phyloP scores from a whole-genome alignment of 2,113 vertebrate species.

The Sterrhoptilus dennistouni region DNA sequence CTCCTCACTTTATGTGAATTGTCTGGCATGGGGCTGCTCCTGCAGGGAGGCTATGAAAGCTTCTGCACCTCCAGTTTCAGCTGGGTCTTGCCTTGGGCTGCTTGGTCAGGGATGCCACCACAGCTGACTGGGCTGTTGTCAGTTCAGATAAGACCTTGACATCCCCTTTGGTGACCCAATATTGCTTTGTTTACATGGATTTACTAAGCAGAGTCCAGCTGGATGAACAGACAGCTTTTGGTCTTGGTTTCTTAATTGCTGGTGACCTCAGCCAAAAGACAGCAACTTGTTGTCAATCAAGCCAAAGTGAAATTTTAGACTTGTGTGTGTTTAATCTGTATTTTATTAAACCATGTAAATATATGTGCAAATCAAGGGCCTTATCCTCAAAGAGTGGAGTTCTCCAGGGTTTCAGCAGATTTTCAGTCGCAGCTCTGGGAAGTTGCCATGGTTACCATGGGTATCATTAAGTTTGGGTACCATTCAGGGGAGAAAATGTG shows the following conservation, averaged over 20 bases:
- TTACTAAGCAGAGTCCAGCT: background rate
- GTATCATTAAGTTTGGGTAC: background rate
- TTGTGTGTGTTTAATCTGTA: background rate
- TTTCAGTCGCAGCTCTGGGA: background rate
- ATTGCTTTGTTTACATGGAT: background rate
- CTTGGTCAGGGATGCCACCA: background rate
- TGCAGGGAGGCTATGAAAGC: background rate
- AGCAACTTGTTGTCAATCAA: background rate
- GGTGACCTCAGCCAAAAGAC: background rate
- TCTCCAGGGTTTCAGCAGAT: background rate
- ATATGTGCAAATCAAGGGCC: background rate
- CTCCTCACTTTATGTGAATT: background rate
- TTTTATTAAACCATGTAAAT: slow-evolving; percentile 26
- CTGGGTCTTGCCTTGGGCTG: background rate
- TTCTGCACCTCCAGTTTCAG: background rate
- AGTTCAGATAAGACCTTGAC: background rate
- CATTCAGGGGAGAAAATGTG: background rate
- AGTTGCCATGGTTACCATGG: background rate
- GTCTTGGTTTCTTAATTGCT: background rate
- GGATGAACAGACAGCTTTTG: background rate
- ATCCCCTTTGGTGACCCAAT: background rate
- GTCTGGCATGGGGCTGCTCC: background rate
- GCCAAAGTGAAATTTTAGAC: background rate
- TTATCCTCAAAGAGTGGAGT: background rate
- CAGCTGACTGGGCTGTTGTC: background rate